These are phyloP conservation scores for Theretra japonica DNA, from an alignment of 2,888 invertebrate genomes.

Conservation along the genomic window DNA sequence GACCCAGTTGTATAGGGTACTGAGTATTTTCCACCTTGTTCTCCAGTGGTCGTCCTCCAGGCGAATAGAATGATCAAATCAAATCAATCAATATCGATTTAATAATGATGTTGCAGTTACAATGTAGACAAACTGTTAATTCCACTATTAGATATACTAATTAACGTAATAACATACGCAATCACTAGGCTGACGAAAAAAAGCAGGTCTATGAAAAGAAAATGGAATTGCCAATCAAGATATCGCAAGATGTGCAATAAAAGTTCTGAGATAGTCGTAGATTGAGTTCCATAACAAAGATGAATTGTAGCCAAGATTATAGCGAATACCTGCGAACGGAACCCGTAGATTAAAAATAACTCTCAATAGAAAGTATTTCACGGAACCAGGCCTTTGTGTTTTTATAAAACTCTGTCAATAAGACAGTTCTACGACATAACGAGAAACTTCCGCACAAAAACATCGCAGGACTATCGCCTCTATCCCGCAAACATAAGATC, in stretches of 20 bases:
- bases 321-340: conserved; percentile 5
- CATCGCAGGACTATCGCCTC: conserved; percentile 14
- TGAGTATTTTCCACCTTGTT: too few species aligned
- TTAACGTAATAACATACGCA: too few species aligned
- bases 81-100: too few species aligned
- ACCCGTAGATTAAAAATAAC: conserved; percentile 18
- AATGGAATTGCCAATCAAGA: neutral
- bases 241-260: neutral
- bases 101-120: too few species aligned
- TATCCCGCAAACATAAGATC: neutral
- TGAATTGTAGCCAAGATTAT: neutral
- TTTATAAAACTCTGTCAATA: conserved; percentile 23
- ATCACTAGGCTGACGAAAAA: too few species aligned
- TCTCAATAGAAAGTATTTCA: conserved; percentile 23
- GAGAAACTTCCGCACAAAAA: conserved; percentile 7
- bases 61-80: too few species aligned
- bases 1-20: too few species aligned
- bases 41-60: too few species aligned
- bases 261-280: neutral
- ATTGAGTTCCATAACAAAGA: neutral
- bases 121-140: too few species aligned
- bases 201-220: neutral
- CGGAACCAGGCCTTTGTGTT: neutral
- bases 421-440: conserved; percentile 8
- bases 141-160: too few species aligned